phyloP scores from a whole-genome alignment of 2,113 vertebrate species.

The Theristicus caerulescens region DNA sequence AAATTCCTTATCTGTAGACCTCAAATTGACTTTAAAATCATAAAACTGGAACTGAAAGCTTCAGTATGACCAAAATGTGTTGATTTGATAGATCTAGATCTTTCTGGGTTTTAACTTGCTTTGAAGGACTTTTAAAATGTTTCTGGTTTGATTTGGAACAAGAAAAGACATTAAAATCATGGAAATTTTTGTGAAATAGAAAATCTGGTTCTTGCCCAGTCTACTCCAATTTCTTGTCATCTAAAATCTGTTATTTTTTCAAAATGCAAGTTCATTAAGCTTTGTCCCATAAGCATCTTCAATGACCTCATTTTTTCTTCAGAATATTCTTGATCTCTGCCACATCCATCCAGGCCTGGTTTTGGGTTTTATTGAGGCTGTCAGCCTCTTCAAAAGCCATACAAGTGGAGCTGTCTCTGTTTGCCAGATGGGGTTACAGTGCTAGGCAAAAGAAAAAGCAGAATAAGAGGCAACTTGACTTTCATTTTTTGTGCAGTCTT shows the following conservation, averaged over 20 bases:
- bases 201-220: background rate
- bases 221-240: background rate
- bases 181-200: background rate
- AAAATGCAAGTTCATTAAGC: background rate
- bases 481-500: background rate
- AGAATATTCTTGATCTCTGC: background rate
- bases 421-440: background rate
- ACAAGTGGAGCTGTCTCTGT: background rate
- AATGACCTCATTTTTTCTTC: background rate
- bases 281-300: background rate
- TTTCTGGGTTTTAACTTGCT: background rate
- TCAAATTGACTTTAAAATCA: background rate
- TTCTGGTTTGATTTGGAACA: background rate
- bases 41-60: background rate
- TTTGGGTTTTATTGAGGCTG: background rate
- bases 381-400: background rate
- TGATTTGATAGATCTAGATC: background rate
- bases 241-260: background rate
- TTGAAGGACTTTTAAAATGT: background rate
- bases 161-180: background rate
- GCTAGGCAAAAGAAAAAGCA: background rate
- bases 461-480: background rate
- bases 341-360: background rate
- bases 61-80: background rate
- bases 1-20: background rate